Percentiles rank a stretch among this genome's conserved stretches.
Conservation (phyloP, 2,113 vertebrate genomes). For the Erpornis zantholeuca region DNA sequence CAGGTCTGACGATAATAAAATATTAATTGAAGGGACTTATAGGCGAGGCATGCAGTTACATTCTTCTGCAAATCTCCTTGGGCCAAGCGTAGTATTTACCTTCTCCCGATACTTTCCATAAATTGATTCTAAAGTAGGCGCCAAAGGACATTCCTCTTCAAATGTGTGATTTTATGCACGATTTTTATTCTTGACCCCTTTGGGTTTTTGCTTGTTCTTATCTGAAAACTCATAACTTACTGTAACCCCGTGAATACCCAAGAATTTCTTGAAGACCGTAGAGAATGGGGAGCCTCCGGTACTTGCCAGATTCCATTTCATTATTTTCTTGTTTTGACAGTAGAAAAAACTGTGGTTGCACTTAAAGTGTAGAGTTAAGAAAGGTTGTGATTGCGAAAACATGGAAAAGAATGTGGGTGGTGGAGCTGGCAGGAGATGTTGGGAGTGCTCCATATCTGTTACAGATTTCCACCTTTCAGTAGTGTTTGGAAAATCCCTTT, state of each 20-base stretch:
- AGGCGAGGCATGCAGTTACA: fast-evolving
- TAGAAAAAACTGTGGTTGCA: neutral
- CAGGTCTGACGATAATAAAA: fast-evolving
- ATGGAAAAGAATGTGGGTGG: neutral
- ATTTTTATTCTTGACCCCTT: neutral
- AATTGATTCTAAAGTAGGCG: neutral
- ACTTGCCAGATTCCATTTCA: neutral
- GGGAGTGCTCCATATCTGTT: neutral
- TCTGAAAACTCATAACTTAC: neutral
- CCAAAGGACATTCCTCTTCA: neutral
- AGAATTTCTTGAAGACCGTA: neutral
- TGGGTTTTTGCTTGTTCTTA: fast-evolving
- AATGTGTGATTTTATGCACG: neutral
- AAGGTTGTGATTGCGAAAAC: neutral
- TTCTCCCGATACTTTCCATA: neutral
- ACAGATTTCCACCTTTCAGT: neutral
- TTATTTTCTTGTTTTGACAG: neutral
- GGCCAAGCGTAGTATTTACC: fast-evolving
- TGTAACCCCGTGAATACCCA: neutral
- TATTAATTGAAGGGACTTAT: fast-evolving
- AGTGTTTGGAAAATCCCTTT: neutral
- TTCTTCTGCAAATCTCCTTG: too few relatives aligned
- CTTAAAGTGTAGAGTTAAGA: neutral
- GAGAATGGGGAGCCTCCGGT: neutral
- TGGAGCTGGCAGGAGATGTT: neutral